These are phyloP conservation scores for Aplochiton taeniatus DNA, from an alignment of 2,797 vertebrate genomes.

Conservation along the genomic window DNA sequence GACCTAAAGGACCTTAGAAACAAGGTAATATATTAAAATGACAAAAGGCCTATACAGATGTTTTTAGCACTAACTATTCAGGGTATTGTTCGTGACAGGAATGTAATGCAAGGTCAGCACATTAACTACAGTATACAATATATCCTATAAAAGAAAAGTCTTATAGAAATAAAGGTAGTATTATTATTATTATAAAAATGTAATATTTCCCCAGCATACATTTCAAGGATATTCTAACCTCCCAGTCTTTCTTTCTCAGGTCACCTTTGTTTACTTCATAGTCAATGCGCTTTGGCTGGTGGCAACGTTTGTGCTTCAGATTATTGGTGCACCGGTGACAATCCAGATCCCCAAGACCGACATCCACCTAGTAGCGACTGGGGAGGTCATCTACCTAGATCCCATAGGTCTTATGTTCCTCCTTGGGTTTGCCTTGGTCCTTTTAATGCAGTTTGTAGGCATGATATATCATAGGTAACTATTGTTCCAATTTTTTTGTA, in stretches of 20 bases:
- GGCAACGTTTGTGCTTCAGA: constrained; percentile 62
- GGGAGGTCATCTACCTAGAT: constrained; percentile 33
- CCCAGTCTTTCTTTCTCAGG: constrained; percentile 43
- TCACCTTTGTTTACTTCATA: constrained; percentile 69
- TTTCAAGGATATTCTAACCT: not conserved
- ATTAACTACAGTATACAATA: not conserved
- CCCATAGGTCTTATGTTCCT: constrained; percentile 74
- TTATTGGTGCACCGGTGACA: constrained; percentile 25
- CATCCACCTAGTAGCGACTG: not conserved
- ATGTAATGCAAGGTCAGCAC: not conserved
- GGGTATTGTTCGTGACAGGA: not conserved
- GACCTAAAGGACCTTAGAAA: constrained; percentile 65
- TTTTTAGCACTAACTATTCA: no score
- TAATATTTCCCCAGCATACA: not conserved
- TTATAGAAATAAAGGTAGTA: no score
- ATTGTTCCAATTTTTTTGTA: not conserved
- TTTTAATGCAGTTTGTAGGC: constrained; percentile 68
- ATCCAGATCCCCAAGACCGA: constrained; percentile 44
- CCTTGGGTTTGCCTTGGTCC: constrained; percentile 55
- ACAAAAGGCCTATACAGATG: not conserved
- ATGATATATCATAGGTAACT: constrained; percentile 77
- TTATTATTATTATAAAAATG: not conserved
- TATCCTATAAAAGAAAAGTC: no score
- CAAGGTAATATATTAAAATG: constrained; percentile 47
- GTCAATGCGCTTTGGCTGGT: constrained; percentile 67